phyloP scores from a whole-genome alignment of 2,113 vertebrate species.

The Xenotilapia longispinis region DNA sequence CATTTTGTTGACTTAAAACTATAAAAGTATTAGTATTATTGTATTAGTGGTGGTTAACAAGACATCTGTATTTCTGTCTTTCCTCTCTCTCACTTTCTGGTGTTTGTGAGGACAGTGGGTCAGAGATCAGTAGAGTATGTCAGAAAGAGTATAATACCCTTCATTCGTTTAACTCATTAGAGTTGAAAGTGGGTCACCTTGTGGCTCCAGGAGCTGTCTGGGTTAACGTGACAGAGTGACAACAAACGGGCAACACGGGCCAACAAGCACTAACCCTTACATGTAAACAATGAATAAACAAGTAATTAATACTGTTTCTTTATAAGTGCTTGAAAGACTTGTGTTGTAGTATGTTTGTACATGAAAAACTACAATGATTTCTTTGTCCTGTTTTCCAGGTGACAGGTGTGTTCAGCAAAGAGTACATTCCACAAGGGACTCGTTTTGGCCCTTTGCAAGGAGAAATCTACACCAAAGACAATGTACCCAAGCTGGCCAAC shows the following conservation, averaged over 20 bases:
- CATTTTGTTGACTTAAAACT: not conserved
- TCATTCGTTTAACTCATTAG: constrained; percentile 52
- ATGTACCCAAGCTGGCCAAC: constrained; percentile 68
- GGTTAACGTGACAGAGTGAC: constrained; percentile 11
- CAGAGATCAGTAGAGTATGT: constrained; percentile 56
- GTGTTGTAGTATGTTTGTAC: not conserved
- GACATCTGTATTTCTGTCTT: not conserved
- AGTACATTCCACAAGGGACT: constrained; percentile 75
- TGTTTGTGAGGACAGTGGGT: constrained; percentile 14
- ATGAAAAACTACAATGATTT: not conserved
- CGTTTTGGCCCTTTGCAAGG: constrained; percentile 73
- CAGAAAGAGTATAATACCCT: constrained; percentile 55
- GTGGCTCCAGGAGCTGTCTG: not conserved
- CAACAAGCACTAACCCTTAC: not conserved
- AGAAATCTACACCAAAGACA: constrained; percentile 72
- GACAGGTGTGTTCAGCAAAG: constrained; percentile 73
- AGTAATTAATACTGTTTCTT: not conserved
- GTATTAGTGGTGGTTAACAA: not conserved
- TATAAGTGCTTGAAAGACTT: not conserved
- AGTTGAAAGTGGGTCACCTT: constrained; percentile 44
- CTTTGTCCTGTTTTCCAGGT: constrained; percentile 56
- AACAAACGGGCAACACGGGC: not conserved
- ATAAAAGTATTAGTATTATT: not conserved
- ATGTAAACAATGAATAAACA: not conserved
- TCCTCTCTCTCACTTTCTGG: not conserved